Base-by-base conservation (phyloP, 2,797 vertebrate genomes). In the Luscinia luscinia region DNA sequence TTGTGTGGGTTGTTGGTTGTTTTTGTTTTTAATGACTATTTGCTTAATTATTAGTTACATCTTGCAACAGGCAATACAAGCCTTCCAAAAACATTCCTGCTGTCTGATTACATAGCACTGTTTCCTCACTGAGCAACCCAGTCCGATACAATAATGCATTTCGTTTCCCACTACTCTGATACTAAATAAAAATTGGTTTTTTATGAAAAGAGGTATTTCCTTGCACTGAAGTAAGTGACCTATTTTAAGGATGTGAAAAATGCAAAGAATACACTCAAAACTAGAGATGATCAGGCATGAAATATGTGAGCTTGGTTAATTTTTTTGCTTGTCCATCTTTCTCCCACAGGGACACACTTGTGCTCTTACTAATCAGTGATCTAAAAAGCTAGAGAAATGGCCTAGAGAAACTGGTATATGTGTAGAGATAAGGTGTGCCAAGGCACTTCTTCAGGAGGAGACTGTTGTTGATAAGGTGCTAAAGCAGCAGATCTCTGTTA, bases 271-370 rank as follows among this genome's bases (percentile, higher is more conserved):
- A 24, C 3, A 10, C 36, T 61, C 45, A 77, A 69, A 69, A 45
- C 6, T 9, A 61, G 9, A 4, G 24, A 49, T 41, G 16, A 78
- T 69, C 19, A 72, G 45, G 20, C 12, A 70, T 4, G 15, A 93
- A 70, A 67, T 40, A 63, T 0, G 2, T 0, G 0, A 57, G 38
- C 15, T 2, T n/a, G 16, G 18, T 20, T 54, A 27, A 14, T 8
- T 72, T 70, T 70, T 70, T 41, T 0, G 45, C 17, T 49, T 57
- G 18, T 48, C 7, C 8, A 23, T 38, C 34, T 54, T 67, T 59
- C 30, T 63, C 13, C 41, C 9, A 46, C 12, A 28, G 28, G 45
- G 34, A 30, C 16, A 66, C 2, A 2, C 16, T 51, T 59, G 34
- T 36, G 16, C 15, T 79, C 46, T 59, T 3, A 2, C 43, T 51